Percentiles rank a stretch among this genome's conserved stretches.
Evolutionary conservation across 2,113 vertebrate genomes (phyloP).

Genomic region (Mormyrus iriodes): DNA sequence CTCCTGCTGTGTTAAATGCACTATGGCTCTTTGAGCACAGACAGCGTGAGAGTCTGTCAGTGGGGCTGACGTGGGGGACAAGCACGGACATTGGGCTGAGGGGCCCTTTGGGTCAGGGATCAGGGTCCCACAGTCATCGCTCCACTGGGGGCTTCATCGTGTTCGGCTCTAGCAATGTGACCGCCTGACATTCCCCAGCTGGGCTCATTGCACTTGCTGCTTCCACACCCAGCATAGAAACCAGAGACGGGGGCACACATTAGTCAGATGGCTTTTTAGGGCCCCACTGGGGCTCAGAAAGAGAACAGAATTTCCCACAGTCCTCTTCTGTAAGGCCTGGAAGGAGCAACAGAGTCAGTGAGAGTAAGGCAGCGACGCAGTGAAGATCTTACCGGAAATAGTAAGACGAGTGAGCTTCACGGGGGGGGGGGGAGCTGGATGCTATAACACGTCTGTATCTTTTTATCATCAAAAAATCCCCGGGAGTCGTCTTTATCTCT

Average conservation of each 20-base stretch:
- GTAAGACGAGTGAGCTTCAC: slow-evolving; percentile 19
- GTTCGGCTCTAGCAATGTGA: not conserved
- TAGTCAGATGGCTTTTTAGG: not conserved
- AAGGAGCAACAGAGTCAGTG: slow-evolving; percentile 34
- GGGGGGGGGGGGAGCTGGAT: no score
- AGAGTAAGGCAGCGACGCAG: slow-evolving; percentile 18
- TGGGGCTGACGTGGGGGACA: not conserved
- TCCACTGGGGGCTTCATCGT: slow-evolving; percentile 41
- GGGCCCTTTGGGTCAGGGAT: not conserved
- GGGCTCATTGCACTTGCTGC: not conserved
- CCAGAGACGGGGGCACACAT: slow-evolving; percentile 26
- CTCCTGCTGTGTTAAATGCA: not conserved
- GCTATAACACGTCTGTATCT: slow-evolving; percentile 42
- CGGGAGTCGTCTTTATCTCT: slow-evolving; percentile 38
- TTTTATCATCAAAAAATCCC: slow-evolving; percentile 29
- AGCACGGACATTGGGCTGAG: not conserved
- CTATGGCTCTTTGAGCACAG: not conserved
- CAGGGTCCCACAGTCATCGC: slow-evolving; percentile 32
- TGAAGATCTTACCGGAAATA: not conserved
- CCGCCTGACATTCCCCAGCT: slow-evolving; percentile 25
- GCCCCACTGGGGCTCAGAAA: slow-evolving; percentile 34
- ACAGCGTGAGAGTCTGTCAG: slow-evolving; percentile 12
- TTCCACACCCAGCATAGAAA: slow-evolving; percentile 34
- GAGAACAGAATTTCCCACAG: slow-evolving; percentile 42
- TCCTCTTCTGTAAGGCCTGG: slow-evolving; percentile 25